Conservation (phyloP, 2,113 vertebrate genomes). For the Micromys minutus region DNA sequence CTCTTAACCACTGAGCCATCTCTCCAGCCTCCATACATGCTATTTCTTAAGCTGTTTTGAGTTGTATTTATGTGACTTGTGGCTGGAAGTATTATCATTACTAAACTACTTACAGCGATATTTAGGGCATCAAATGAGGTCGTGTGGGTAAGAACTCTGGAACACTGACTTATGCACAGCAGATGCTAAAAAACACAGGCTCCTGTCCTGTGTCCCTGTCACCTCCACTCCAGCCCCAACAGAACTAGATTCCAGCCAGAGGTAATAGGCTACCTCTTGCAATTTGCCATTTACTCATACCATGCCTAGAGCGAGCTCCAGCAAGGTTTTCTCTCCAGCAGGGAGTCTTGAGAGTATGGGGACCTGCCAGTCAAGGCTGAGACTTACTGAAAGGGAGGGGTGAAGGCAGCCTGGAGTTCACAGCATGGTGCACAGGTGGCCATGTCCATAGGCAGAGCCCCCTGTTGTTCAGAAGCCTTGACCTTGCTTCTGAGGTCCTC, state of each 20-base stretch:
- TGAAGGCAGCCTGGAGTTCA: neutral
- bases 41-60: neutral
- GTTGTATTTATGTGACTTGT: neutral
- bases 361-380: neutral
- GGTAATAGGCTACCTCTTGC: neutral
- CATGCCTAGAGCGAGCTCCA: neutral
- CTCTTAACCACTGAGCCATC: no score
- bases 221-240: neutral
- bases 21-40: no score
- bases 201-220: neutral
- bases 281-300: neutral
- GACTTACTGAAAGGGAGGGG: neutral
- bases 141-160: neutral
- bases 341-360: no score
- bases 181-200: neutral
- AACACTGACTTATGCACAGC: accelerated
- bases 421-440: neutral
- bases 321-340: neutral
- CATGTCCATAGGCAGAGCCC: neutral
- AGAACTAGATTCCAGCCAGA: neutral
- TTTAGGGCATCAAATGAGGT: no score
- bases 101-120: neutral
- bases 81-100: neutral
- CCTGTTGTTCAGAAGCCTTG: neutral
- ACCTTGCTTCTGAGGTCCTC: neutral